Percentiles rank a stretch among this genome's conserved stretches.
Evolutionary conservation across 2,888 invertebrate species (phyloP).

Genomic region (Osmoderma eremita): DNA sequence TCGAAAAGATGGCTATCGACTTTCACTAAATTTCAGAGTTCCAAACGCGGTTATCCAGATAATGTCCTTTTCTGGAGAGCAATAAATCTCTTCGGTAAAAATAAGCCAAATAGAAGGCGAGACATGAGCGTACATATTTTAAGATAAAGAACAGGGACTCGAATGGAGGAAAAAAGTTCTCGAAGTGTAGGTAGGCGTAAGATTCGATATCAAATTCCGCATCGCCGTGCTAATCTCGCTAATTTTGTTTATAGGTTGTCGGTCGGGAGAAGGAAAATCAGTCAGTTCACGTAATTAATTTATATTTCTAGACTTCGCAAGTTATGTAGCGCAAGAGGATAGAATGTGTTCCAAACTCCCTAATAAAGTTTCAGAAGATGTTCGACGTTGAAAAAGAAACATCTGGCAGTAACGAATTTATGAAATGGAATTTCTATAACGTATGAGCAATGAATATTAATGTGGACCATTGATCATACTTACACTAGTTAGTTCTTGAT

Average conservation of each 20-base stretch:
- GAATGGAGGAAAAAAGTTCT: slow-evolving; percentile 15
- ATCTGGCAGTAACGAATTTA: slow-evolving; percentile 7
- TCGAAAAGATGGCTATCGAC: slow-evolving; percentile 17
- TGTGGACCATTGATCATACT: neutral
- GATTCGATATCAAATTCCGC: neutral
- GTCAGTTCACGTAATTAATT: slow-evolving; percentile 1
- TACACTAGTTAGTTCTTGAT: neutral
- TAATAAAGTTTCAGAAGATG: slow-evolving; percentile 1
- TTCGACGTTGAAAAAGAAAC: slow-evolving; percentile 8
- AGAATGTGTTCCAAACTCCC: neutral
- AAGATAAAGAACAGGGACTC: slow-evolving; percentile 30
- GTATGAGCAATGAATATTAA: neutral
- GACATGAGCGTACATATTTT: slow-evolving; percentile 39
- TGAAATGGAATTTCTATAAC: neutral
- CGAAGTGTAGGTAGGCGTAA: neutral
- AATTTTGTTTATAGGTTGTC: slow-evolving; percentile 14
- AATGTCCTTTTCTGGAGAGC: slow-evolving; percentile 15
- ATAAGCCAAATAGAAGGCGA: slow-evolving; percentile 36
- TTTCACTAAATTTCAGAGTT: slow-evolving; percentile 26
- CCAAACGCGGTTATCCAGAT: slow-evolving; percentile 26
- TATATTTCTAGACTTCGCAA: slow-evolving; percentile 1
- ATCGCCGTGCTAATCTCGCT: neutral
- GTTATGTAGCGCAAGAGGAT: neutral
- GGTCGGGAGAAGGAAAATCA: neutral
- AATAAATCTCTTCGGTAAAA: slow-evolving; percentile 31